Conservation (phyloP, 2,888 invertebrate species). For the Homarus gammarus region DNA sequence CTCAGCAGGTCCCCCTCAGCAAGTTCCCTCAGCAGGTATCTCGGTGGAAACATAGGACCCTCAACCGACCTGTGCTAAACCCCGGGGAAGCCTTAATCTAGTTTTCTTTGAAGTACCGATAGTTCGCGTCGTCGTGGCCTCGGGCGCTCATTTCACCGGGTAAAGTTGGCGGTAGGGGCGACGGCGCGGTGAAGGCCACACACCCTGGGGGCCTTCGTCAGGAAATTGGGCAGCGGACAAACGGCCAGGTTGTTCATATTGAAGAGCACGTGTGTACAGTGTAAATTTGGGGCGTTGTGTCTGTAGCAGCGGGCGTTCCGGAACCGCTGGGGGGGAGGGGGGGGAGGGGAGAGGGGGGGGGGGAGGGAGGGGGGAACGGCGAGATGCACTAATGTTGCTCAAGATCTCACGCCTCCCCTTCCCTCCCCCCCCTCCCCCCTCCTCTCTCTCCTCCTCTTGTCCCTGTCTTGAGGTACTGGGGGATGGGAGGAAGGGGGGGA, state of each 20-base stretch:
- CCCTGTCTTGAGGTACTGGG: no score
- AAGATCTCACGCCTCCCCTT: background rate
- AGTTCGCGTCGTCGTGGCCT: constrained; percentile 37
- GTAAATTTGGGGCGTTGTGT: constrained; percentile 34
- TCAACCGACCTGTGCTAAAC: background rate
- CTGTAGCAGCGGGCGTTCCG: constrained; percentile 11
- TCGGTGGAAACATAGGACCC: background rate
- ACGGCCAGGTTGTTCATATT: constrained; percentile 46
- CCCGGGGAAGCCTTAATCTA: constrained; percentile 29
- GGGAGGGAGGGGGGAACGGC: background rate
- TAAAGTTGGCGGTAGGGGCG: constrained; percentile 60
- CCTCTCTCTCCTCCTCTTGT: background rate
- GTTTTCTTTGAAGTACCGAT: constrained; percentile 65
- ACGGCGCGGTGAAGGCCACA: constrained; percentile 49
- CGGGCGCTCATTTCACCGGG: constrained; percentile 58
- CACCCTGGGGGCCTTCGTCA: constrained; percentile 44
- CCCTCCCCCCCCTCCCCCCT: background rate
- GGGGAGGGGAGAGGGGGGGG: background rate
- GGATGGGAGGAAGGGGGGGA: no score
- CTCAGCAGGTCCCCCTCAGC: background rate
- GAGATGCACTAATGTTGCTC: background rate
- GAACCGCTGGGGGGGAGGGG: background rate
- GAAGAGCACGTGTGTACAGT: constrained; percentile 48
- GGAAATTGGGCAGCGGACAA: constrained; percentile 42
- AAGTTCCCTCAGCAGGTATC: no score